Percentiles rank a stretch among this genome's conserved stretches.
Conservation (phyloP, 1,140 invertebrate species). For the Leptinotarsa defecta region DNA sequence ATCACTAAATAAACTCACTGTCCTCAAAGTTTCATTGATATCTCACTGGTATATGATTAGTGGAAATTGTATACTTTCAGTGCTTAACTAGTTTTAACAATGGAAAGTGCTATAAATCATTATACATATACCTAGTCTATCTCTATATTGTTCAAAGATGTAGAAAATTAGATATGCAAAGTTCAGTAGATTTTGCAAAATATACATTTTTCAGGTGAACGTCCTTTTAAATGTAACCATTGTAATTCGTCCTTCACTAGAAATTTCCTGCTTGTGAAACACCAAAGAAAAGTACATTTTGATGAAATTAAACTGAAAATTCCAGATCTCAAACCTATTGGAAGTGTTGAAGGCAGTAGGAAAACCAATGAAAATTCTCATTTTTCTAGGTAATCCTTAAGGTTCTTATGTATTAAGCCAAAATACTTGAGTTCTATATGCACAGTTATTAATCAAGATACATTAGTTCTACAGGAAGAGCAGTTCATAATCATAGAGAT, state of each 20-base stretch:
- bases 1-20: too few species aligned
- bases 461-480: too few species aligned
- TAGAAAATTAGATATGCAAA: too few species aligned
- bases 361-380: too few species aligned
- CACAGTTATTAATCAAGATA: too few species aligned
- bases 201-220: slow-evolving; percentile 20
- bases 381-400: too few species aligned
- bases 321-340: slow-evolving; percentile 32
- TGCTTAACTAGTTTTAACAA: not conserved
- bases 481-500: too few species aligned
- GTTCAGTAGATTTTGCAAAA: not conserved
- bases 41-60: too few species aligned
- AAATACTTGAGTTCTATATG: too few species aligned
- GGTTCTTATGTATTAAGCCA: too few species aligned
- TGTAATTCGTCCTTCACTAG: slow-evolving; percentile 31
- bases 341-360: not conserved
- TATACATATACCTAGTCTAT: not conserved
- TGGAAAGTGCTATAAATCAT: not conserved
- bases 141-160: too few species aligned
- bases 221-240: slow-evolving; percentile 29
- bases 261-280: slow-evolving; percentile 34
- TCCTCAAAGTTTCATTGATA: too few species aligned
- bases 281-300: slow-evolving; percentile 30
- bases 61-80: not conserved
- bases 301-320: slow-evolving; percentile 15